Evolutionary conservation across 2,113 vertebrate species (phyloP).

Genomic region (Candoia aspera): DNA sequence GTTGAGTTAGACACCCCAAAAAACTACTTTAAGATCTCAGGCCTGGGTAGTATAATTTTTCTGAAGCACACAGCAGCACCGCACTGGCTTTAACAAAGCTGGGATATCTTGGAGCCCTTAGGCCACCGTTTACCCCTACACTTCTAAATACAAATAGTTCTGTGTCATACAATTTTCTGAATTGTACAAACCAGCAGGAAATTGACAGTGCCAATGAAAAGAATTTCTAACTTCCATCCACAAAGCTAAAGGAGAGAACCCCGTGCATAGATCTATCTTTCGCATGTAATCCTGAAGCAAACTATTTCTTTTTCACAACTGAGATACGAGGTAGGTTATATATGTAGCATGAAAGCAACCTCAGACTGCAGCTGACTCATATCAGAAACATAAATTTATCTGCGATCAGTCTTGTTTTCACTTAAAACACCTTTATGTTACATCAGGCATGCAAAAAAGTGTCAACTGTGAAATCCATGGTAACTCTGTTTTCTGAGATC

Average conservation of each 20-base stretch:
- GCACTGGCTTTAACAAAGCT: neutral
- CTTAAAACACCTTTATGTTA: slow-evolving; percentile 43
- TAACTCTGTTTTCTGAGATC: neutral
- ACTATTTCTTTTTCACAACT: slow-evolving; percentile 58
- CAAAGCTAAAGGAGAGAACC: slow-evolving; percentile 67
- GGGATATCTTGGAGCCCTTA: slow-evolving; percentile 4
- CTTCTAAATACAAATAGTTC: slow-evolving; percentile 16
- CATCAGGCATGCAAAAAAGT: neutral
- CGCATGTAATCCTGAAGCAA: slow-evolving; percentile 62
- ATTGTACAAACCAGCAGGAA: neutral
- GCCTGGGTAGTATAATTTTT: neutral
- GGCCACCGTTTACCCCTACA: neutral
- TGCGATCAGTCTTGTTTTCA: slow-evolving; percentile 28
- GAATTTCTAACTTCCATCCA: slow-evolving; percentile 76
- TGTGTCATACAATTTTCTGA: slow-evolving; percentile 33
- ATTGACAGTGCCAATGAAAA: slow-evolving; percentile 51
- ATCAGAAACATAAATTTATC: slow-evolving; percentile 21
- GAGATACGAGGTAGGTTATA: slow-evolving; percentile 81
- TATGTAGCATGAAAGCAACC: slow-evolving; percentile 72
- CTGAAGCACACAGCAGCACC: neutral
- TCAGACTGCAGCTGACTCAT: slow-evolving; percentile 62
- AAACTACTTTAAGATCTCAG: neutral
- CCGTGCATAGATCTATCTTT: slow-evolving; percentile 80
- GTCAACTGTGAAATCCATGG: neutral
- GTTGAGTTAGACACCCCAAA: neutral